Evolutionary conservation across 2,888 invertebrate genomes (phyloP).

Genomic region (Dexiosoma caninum): DNA sequence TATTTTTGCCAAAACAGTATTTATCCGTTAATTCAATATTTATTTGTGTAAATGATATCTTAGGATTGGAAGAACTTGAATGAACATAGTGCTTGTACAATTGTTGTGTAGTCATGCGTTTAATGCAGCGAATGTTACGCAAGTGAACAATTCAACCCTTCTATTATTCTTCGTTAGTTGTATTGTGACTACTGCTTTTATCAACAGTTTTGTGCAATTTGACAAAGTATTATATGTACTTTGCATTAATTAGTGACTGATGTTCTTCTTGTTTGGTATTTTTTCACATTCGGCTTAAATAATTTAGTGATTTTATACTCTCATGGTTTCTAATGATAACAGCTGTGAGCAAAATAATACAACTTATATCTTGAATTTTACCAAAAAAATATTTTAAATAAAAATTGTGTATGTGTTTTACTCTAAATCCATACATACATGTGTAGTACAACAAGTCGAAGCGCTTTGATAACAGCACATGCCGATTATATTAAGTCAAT

Average conservation of each 20-base stretch:
- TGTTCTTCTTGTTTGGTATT: background rate
- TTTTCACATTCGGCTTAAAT: background rate
- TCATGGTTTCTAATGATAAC: background rate
- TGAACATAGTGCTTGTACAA: background rate
- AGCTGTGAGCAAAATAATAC: background rate
- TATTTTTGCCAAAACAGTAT: too few relatives aligned
- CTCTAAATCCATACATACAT: too few relatives aligned
- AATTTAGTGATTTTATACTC: background rate
- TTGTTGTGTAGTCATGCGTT: background rate
- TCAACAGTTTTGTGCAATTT: background rate
- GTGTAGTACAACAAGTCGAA: too few relatives aligned
- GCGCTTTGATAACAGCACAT: too few relatives aligned
- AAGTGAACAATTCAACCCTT: slow-evolving; percentile 13
- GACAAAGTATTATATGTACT: slow-evolving; percentile 10
- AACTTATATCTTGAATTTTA: too few relatives aligned
- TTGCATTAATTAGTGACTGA: slow-evolving; percentile 31
- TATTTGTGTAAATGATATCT: slow-evolving; percentile 29
- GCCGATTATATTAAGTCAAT: too few relatives aligned
- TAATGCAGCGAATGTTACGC: background rate
- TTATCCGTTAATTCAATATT: background rate
- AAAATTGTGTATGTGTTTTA: too few relatives aligned
- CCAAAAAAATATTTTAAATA: too few relatives aligned
- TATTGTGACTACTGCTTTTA: background rate
- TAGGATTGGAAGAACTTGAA: background rate
- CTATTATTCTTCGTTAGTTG: background rate